Evolutionary conservation across 2,797 vertebrate genomes (phyloP), one percentile per base, ranked within the genome.

Genomic region (Clarias pachynema): DNA sequence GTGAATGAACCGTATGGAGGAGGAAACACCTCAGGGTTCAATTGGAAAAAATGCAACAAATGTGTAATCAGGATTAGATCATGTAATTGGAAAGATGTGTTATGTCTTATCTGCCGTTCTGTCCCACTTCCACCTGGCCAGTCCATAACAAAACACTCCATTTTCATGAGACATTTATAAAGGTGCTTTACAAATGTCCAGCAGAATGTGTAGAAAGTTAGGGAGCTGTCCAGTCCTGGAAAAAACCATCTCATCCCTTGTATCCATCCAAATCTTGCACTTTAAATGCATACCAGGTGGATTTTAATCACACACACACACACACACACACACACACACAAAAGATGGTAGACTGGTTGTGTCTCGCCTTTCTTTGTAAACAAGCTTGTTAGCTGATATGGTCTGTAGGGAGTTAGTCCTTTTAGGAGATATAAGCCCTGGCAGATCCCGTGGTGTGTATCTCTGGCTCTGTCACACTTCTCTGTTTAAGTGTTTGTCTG

Each of bases 401-500:
- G 86, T 89, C 86, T 84, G 63, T 44, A 40, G 81, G 78, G 83
- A 85, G 73, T 83, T 86, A 79, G 60, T 86, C 59, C 77, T 82
- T 84, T 86, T 79, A 69, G 37, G 82, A 83, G 85, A 75, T 82
- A n/a, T 31, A 78, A 78, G 57, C 31, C 12, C 57, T 40, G 22
- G 57, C 81, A 86, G 81, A 79, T 88, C 81, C 62, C 26, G 70
- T 57, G 53, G 79, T 86, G 40, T 88, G 86, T 24, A 15, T 60
- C 22, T 85, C 85, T 79, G 72, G 85, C 75, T 86, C 69, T 53
- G 89, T 87, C 84, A 85, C 77, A 68, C 88, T 85, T 72, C 82
- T 91, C 90, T 86, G 90, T 91, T 90, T 83, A 86, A 84, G 72
- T 84, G 85, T 81, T 80, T 20, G 49, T 79, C 88, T 86, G 59